phyloP scores from a whole-genome alignment of 2,113 vertebrate species.

The Vombatus ursinus region DNA sequence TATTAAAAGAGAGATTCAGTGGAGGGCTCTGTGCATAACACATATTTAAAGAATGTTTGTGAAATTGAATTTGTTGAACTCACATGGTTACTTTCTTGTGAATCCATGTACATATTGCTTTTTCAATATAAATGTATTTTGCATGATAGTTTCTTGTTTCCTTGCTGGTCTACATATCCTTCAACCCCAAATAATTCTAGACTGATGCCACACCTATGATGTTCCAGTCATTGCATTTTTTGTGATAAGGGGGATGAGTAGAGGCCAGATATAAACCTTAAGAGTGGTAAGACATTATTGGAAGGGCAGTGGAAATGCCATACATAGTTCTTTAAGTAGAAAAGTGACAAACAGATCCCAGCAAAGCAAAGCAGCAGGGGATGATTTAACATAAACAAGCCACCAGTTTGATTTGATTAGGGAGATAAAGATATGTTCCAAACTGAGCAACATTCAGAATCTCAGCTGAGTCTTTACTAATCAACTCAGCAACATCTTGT shows the following conservation, averaged over 20 bases:
- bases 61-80: not conserved
- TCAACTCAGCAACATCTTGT: constrained; percentile 19
- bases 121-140: not conserved
- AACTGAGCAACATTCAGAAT: constrained; percentile 35
- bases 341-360: not conserved
- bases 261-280: not conserved
- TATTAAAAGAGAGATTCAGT: not conserved
- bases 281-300: not conserved
- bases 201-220: not conserved
- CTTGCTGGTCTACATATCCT: not conserved
- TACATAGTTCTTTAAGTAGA: not conserved
- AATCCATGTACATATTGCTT: not conserved
- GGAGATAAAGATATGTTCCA: constrained; percentile 15
- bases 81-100: not conserved
- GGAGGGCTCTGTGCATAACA: not conserved
- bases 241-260: not conserved
- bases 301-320: not conserved
- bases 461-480: constrained; percentile 44
- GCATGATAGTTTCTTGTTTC: constrained; percentile 13
- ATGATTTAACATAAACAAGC: constrained; percentile 3
- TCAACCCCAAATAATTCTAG: not conserved
- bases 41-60: not conserved
- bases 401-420: constrained; percentile 19
- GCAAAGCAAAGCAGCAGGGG: not conserved
- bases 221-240: constrained; percentile 13